Percentiles rank a stretch among this genome's conserved stretches.
Conservation (phyloP, 2,113 vertebrate species). For the Recurvirostra avosetta region DNA sequence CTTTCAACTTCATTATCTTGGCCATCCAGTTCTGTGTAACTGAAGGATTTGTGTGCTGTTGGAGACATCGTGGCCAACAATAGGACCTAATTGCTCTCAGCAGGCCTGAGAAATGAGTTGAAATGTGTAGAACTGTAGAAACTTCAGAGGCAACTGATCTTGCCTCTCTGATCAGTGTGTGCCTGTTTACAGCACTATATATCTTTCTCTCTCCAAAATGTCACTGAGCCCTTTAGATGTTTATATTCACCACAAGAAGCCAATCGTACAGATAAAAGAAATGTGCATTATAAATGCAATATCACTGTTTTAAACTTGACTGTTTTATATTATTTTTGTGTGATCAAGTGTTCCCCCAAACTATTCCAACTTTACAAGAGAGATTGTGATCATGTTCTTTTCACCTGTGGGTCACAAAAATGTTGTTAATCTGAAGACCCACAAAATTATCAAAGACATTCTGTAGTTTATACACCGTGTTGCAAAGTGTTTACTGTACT, state of each 20-base stretch:
- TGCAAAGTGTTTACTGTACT: constrained; percentile 99
- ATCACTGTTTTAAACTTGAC: constrained; percentile 97
- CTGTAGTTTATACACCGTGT: constrained; percentile 99
- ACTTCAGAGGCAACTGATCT: constrained; percentile 75
- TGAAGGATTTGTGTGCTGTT: constrained; percentile 78
- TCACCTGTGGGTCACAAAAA: constrained; percentile 80
- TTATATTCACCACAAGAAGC: constrained; percentile 90
- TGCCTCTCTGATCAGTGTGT: constrained; percentile 89
- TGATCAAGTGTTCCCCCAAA: constrained; percentile 89
- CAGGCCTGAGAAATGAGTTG: constrained; percentile 94
- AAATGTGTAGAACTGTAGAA: constrained; percentile 84
- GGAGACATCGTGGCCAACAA: constrained; percentile 79
- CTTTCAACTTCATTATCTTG: constrained; percentile 91
- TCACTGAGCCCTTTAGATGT: constrained; percentile 96
- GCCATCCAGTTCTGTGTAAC: constrained; percentile 82
- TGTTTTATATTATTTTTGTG: constrained; percentile 98
- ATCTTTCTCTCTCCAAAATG: constrained; percentile 87
- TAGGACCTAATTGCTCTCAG: constrained; percentile 89
- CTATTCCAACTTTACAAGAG: constrained; percentile 88
- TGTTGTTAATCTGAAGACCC: constrained; percentile 80
- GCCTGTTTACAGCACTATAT: constrained; percentile 98
- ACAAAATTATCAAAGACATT: constrained; percentile 87
- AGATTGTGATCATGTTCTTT: constrained; percentile 85
- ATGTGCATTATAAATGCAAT: constrained; percentile 98
- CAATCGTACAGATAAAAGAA: constrained; percentile 91